Evolutionary conservation across 1,140 invertebrate species (phyloP), one percentile per base, ranked within the genome.

Genomic region (Drosophila santomea): DNA sequence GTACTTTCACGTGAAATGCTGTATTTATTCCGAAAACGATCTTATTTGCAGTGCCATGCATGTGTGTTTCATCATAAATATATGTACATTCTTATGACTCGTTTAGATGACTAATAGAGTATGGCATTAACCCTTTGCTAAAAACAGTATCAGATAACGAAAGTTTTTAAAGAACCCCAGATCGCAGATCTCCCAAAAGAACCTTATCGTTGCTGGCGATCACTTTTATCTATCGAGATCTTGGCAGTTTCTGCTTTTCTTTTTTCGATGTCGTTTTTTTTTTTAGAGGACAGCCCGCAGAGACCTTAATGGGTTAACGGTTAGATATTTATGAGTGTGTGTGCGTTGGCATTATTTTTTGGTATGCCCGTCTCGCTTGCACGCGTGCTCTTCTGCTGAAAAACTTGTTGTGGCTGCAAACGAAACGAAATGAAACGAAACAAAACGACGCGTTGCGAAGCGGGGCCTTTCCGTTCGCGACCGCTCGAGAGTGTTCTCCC

Each of bases 361-460:
- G 50, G 50, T 72, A 39, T 60, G 20, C 45, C 67, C 36, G 36
- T 54, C 38, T 25, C 66, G 28, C 61, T 52, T 39, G 12, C 57
- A 11, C 61, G 39, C 72, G 67, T 51, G 39, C 61, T 56, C 68
- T 64, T 58, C 81, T 59, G 78, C 75, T 78, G 41, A 81, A 78
- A 84, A 88, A 88, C 83, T 86, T 86, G 82, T 86, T 85, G 82
- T 85, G 20, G 83, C 78, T 80, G 80, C 67, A 68, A 71, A 71
- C 67, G 43, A 64, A 64, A 64, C 61, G 66, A 69, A 69, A 69
- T 67, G 59, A 66, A 66, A 66, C 63, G 61, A 68, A 67, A 66
- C 63, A 66, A 67, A 68, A 68, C 64, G 64, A 68, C n/a, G 61
- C 60, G 38, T 43, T 43, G 50, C 52, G 83, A 83, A 88, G 81